These are phyloP conservation scores for Drosophila formosana DNA, from an alignment of 2,888 invertebrate genomes.

Conservation along the genomic window DNA sequence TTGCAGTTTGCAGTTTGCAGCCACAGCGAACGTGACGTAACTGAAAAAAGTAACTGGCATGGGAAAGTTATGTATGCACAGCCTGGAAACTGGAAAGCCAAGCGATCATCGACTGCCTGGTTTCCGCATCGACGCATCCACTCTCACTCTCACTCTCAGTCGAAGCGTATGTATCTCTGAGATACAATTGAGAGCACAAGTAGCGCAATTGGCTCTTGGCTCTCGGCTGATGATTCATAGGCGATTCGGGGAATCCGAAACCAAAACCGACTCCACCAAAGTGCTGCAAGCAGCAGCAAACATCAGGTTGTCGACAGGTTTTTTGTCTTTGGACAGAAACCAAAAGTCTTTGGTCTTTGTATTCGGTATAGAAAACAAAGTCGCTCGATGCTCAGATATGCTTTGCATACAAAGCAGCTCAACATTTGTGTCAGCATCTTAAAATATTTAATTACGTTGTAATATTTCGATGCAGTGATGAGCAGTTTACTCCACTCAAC, in stretches of 20 bases:
- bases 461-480: not conserved
- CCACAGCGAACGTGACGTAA: slow-evolving; percentile 54
- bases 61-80: slow-evolving; percentile 42
- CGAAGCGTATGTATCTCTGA: slow-evolving; percentile 18
- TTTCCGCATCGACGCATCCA: slow-evolving; percentile 46
- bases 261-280: slow-evolving; percentile 63
- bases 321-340: slow-evolving; percentile 26
- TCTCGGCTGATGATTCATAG: slow-evolving; percentile 67
- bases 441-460: not conserved
- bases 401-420: not conserved
- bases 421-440: not conserved
- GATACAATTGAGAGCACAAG: slow-evolving; percentile 26
- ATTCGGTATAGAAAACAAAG: not conserved
- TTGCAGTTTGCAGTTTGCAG: not conserved
- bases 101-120: not conserved
- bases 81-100: slow-evolving; percentile 32
- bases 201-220: slow-evolving; percentile 35
- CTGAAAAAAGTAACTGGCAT: slow-evolving; percentile 37
- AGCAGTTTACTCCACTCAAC: too few species aligned
- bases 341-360: slow-evolving; percentile 12
- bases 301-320: slow-evolving; percentile 55
- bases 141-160: slow-evolving; percentile 8
- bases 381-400: not conserved
- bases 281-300: slow-evolving; percentile 50
- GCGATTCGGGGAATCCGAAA: slow-evolving; percentile 82